Evolutionary conservation across 2,113 vertebrate species (phyloP).

Genomic region (Morphnarchus princeps): DNA sequence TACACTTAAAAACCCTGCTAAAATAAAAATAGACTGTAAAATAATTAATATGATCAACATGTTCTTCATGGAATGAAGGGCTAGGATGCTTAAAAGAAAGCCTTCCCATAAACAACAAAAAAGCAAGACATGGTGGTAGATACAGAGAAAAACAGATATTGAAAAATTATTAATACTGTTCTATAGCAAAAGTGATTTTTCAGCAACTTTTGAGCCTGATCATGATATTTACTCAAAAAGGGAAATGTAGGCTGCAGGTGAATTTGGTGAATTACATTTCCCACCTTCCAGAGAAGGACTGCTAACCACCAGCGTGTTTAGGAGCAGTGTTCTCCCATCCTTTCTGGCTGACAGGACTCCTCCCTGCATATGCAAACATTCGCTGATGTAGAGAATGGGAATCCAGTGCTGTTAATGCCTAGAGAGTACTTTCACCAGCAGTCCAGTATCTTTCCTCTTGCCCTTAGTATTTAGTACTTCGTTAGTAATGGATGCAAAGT

Average conservation of each 20-base stretch:
- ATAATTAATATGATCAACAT: not conserved
- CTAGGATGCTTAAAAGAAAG: not conserved
- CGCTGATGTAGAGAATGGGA: not conserved
- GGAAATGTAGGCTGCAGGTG: not conserved
- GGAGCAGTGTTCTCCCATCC: not conserved
- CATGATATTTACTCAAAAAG: not conserved
- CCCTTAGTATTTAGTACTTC: not conserved
- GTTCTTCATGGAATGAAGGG: not conserved
- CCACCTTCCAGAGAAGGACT: not conserved
- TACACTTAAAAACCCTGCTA: not conserved
- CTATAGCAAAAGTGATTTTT: not conserved
- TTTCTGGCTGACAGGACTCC: rapidly evolving
- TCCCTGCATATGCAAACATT: not conserved
- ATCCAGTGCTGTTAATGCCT: not conserved
- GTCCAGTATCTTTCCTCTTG: not conserved
- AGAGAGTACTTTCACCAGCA: not conserved
- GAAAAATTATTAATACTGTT: not conserved
- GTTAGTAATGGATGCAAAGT: not conserved
- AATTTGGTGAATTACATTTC: not conserved
- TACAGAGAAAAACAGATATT: not conserved
- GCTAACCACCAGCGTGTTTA: rapidly evolving
- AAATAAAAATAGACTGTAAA: not conserved
- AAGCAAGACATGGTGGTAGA: not conserved
- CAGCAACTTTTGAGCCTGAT: not conserved
- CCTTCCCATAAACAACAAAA: not conserved